Evolutionary conservation across 1,140 invertebrate genomes (phyloP), one percentile per base, ranked within the genome.

Genomic region (Maniola jurtina): DNA sequence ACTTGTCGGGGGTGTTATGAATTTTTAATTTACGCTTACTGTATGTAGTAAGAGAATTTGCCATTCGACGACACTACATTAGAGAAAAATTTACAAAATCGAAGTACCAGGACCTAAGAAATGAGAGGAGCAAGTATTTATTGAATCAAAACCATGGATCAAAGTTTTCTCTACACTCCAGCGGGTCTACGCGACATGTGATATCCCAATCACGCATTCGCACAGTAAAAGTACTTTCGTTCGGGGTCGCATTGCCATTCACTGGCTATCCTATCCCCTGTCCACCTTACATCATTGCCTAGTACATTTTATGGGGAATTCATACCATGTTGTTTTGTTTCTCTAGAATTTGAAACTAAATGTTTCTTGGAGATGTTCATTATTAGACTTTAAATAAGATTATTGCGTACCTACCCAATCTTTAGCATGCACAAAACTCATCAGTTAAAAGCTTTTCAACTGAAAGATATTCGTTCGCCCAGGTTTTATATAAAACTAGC

Each of bases 151-250:
- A 42, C 40, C n/a, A n/a, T n/a, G n/a, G n/a, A 42, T 42, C 11
- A 5, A 5, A 40, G 48, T 52, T 16, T 25, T 34, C 52, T 55
- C 52, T 55, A 55, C 4, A 0, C 33, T 0, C 8, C 11, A 55
- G 52, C 52, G 25, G 34, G 52, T 55, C 52, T 55, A 55, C 33
- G 33, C 33, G 52, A 33, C 33, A 55, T 55, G 52, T 34, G 67
- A 61, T 76, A 89, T 69, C 74, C 86, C 66, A 71, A 73, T 85
- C 86, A 89, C 86, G 86, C 66, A 68, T 77, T 67, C 75, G 80
- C 83, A 86, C 81, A 89, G 84, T 89, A 89, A 87, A 89, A 89
- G 86, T 88, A 83, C 86, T 89, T 89, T 89, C 86, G 77, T 89
- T 87, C 83, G 83, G 76, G 81, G 84, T 79, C 82, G 77, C 78